phyloP scores from a whole-genome alignment of 2,888 invertebrate species.

The Drosophila putrida region DNA sequence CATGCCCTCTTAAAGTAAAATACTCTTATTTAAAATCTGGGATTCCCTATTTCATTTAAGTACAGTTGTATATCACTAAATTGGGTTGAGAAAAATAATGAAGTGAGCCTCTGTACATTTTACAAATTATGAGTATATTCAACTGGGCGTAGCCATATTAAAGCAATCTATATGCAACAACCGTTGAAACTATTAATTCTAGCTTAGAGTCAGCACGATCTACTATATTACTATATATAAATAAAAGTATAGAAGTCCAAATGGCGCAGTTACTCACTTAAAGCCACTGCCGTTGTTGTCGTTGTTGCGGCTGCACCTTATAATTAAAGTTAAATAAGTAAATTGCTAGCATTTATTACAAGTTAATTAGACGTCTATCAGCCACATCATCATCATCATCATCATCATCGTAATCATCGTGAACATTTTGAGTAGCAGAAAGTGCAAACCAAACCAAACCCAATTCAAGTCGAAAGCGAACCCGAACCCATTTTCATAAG shows the following conservation, averaged over 20 bases:
- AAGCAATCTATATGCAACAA: slow-evolving; percentile 9
- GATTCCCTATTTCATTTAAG: background rate
- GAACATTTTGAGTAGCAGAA: slow-evolving; percentile 16
- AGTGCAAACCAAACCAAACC: slow-evolving; percentile 33
- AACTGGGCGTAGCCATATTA: slow-evolving; percentile 16
- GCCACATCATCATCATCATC: slow-evolving; percentile 64
- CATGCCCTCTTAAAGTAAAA: too few relatives aligned
- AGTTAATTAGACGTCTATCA: slow-evolving; percentile 79
- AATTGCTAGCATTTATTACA: slow-evolving; percentile 81
- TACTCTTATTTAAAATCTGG: too few relatives aligned
- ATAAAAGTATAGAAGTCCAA: slow-evolving; percentile 17
- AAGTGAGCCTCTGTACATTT: background rate
- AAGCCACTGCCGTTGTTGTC: slow-evolving; percentile 18
- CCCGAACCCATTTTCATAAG: slow-evolving; percentile 75
- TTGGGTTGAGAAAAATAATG: background rate
- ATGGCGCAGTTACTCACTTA: slow-evolving; percentile 61
- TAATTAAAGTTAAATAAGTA: slow-evolving; percentile 80
- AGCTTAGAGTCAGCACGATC: slow-evolving; percentile 1
- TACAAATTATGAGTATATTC: slow-evolving; percentile 1
- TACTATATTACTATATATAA: slow-evolving; percentile 15
- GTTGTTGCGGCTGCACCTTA: slow-evolving; percentile 50
- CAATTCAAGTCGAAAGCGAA: slow-evolving; percentile 51
- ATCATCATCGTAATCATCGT: slow-evolving; percentile 22
- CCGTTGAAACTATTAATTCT: slow-evolving; percentile 3
- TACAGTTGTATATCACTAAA: too few relatives aligned